A percentile compares a stretch with the other conserved stretches of the same genome.
phyloP scores from a whole-genome alignment of 2,113 vertebrate genomes.

The Tachuris rubrigastra region DNA sequence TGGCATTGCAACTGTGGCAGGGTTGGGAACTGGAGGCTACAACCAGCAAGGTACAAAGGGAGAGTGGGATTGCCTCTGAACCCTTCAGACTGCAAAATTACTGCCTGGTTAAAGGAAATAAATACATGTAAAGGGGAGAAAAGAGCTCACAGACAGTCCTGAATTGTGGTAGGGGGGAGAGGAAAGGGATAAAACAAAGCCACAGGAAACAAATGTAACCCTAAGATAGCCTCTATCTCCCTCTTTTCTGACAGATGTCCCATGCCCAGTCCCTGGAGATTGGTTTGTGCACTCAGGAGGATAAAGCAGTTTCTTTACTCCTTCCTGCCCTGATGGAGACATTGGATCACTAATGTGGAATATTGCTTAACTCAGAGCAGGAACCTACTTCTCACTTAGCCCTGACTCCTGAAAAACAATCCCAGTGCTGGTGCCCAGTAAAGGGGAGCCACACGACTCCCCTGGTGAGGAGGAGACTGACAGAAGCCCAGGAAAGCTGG shows the following conservation, averaged over 20 bases:
- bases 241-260: background rate
- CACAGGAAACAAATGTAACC: constrained; percentile 22
- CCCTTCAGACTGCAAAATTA: background rate
- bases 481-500: background rate
- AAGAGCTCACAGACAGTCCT: background rate
- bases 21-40: background rate
- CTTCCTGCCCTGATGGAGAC: constrained; percentile 1
- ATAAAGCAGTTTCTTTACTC: background rate
- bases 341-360: background rate
- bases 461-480: background rate
- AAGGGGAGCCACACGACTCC: background rate
- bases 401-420: background rate
- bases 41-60: background rate
- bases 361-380: background rate
- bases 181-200: background rate
- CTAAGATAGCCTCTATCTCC: background rate
- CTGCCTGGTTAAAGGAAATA: background rate
- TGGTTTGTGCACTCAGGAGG: background rate
- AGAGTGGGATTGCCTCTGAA: background rate
- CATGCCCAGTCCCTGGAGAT: background rate
- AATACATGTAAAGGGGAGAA: background rate
- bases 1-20: background rate
- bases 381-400: background rate
- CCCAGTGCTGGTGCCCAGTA: background rate
- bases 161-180: background rate